Evolutionary conservation across 2,113 vertebrate species (phyloP).

Genomic region (Emydura subglobosa): DNA sequence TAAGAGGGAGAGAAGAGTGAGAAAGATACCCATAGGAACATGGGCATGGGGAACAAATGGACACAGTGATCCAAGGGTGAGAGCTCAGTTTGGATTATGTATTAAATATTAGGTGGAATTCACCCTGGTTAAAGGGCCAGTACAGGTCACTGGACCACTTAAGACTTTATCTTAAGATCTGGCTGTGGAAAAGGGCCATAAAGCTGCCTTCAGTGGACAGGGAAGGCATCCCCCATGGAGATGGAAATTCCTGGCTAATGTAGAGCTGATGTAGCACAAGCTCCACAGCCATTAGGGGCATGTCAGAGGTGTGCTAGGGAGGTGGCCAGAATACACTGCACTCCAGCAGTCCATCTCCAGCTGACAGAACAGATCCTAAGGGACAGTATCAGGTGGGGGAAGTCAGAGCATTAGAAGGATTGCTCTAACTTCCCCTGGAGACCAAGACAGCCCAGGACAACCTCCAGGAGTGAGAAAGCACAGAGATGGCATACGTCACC

Average conservation of each 20-base stretch:
- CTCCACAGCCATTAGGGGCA: neutral
- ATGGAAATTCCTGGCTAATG: neutral
- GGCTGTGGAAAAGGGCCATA: neutral
- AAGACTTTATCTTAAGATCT: neutral
- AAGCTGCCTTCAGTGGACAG: neutral
- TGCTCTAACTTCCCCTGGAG: neutral
- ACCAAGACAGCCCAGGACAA: neutral
- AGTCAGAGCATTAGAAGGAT: neutral
- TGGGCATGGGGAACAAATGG: neutral
- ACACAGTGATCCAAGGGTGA: neutral
- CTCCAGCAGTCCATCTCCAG: neutral
- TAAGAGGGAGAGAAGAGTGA: neutral
- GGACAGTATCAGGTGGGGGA: neutral
- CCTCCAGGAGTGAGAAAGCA: neutral
- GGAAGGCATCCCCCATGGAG: neutral
- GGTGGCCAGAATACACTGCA: neutral
- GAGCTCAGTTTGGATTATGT: neutral
- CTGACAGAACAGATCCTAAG: neutral
- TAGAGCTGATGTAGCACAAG: neutral
- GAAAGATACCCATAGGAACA: neutral
- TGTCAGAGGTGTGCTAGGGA: neutral
- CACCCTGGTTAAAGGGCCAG: fast-evolving
- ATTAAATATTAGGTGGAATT: neutral
- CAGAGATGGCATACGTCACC: neutral
- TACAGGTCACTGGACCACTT: neutral